Percentiles rank a stretch among this genome's conserved stretches.
Evolutionary conservation across 53 echinoderm and acorn worm genomes (phyloP).

Genomic region (Patiria pectinifera): DNA sequence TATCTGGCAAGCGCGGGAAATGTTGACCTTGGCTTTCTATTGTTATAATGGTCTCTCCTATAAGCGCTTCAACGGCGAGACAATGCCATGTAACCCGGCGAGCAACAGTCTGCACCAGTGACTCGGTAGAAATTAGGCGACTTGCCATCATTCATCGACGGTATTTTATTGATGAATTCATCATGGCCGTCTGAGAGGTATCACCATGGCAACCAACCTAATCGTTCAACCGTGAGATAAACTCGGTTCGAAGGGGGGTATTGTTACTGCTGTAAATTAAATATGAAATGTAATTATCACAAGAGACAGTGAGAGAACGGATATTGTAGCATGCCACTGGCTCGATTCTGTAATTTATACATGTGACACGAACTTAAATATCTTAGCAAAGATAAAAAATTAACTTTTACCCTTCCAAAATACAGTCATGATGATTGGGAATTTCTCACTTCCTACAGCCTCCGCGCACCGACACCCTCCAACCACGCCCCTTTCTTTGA

Average conservation of each 20-base stretch:
- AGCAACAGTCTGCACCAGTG: background rate
- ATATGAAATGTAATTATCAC: background rate
- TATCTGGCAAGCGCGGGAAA: background rate
- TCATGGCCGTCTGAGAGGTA: background rate
- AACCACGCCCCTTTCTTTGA: no score
- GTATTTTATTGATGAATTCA: no score
- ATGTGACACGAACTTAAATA: no score
- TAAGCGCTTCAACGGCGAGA: background rate
- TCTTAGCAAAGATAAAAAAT: no score
- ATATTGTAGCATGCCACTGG: background rate
- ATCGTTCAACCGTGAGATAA: background rate
- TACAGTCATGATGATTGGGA: no score
- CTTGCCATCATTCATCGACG: background rate
- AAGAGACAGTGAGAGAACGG: background rate
- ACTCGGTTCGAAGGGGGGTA: background rate
- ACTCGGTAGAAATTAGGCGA: background rate
- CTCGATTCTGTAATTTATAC: background rate
- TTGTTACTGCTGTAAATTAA: background rate
- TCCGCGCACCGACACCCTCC: no score
- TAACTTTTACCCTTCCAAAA: no score
- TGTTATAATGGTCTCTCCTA: background rate
- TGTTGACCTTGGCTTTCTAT: background rate
- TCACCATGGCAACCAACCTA: background rate
- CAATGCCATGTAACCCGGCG: background rate
- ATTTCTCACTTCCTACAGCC: no score